phyloP scores from a whole-genome alignment of 1,140 invertebrate genomes.

The Tenebrio molitor region DNA sequence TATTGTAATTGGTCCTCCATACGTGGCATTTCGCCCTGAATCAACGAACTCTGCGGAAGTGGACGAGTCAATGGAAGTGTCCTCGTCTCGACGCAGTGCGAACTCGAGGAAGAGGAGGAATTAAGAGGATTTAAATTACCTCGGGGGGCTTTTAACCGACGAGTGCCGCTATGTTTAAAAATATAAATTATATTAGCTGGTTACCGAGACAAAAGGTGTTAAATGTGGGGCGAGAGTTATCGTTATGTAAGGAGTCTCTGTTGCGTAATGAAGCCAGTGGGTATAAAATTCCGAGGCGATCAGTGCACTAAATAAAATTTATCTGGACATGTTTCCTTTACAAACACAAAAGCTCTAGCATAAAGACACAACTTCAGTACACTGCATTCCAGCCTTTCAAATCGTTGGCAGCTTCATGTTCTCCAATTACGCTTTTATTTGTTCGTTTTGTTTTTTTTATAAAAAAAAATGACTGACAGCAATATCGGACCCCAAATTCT shows the following conservation, averaged over 20 bases:
- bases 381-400: no score
- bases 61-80: slow-evolving; percentile 25
- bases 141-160: slow-evolving; percentile 40
- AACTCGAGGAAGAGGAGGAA: slow-evolving; percentile 39
- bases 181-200: slow-evolving; percentile 38
- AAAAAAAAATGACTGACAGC: no score
- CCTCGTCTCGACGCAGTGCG: slow-evolving; percentile 14
- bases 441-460: no score
- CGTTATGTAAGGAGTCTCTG: slow-evolving; percentile 8
- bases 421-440: no score
- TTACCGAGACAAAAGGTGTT: slow-evolving; percentile 25
- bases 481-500: no score
- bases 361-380: no score
- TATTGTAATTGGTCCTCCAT: slow-evolving; percentile 30
- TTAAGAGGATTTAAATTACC: slow-evolving; percentile 48
- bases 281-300: slow-evolving; percentile 12
- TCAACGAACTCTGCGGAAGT: background rate
- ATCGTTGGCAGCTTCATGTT: no score
- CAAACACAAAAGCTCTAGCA: no score
- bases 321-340: no score
- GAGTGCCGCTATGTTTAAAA: slow-evolving; percentile 42
- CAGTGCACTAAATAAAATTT: background rate
- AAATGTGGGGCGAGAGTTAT: slow-evolving; percentile 29
- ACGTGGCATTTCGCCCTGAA: background rate
- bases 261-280: slow-evolving; percentile 1